Base-by-base conservation (phyloP, 2,888 invertebrate species). In the Agapetus fuscipes region DNA sequence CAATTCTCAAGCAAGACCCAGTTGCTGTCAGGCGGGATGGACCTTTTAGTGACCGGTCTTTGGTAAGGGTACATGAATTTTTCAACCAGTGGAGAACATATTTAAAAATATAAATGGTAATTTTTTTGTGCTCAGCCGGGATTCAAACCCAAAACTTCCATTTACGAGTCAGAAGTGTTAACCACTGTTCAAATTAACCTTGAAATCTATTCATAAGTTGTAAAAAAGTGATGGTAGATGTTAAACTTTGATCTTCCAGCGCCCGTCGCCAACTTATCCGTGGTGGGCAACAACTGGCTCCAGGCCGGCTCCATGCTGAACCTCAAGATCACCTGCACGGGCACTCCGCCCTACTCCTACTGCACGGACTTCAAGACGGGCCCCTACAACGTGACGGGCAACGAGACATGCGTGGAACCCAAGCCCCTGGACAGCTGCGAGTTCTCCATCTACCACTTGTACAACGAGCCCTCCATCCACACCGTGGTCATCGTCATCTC, bases 281-380 rank as follows among this genome's bases (percentile, higher is more conserved):
- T 84, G 1, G 76, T 70, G 3, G 90, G 89, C 0, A 76, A 78
- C 39, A 82, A 82, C 53, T 90, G 90, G 88, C 65, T 91, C 20
- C 78, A 84, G 51, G 84, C 83, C 43, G 88, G 87, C 20, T 86
- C 87, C 37, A 63, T 88, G 30, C 60, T 90, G 16, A 72, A 78
- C 38, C 58, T 91, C 6, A 68, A 75, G 48, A 74, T 84, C 3
- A 74, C 74, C 26, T 91, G 87, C 53, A 71, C 75, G 17, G 91
- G 90, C 0, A 81, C 87, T 0, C 71, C 75, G 0, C 82, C 83
- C 0, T 82, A 83, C 52, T 53, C 71, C 30, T 82, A 83, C 56
- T 91, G 91, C 54, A 67, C 78, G 29, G 57, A 71, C 34, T 77
- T 79, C 51, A 71, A 70, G 43, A 56, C 62, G 17, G 88, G 86